A percentile compares a stretch with the other conserved stretches of the same genome.
Evolutionary conservation across 2,113 vertebrate genomes (phyloP).

Genomic region (Trematomus loennbergii): DNA sequence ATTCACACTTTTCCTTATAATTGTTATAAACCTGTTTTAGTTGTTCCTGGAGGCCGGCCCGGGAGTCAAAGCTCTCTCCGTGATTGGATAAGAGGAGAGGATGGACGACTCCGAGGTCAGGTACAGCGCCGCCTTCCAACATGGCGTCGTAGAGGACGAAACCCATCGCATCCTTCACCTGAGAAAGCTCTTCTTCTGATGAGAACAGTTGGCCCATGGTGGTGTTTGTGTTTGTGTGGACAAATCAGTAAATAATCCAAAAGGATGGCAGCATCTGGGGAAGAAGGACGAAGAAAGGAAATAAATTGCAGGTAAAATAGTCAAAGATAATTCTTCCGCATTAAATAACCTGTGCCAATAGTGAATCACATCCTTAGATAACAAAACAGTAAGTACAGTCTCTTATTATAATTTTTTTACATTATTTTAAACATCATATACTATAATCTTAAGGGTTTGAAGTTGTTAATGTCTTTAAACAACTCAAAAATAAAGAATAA

Average conservation of each 20-base stretch:
- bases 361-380: no score
- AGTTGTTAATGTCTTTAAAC: neutral
- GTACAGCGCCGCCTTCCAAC: constrained; percentile 61
- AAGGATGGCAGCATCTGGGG: constrained; percentile 14
- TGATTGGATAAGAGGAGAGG: constrained; percentile 55
- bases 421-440: no score
- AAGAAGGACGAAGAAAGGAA: neutral
- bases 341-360: neutral
- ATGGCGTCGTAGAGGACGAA: constrained; percentile 70
- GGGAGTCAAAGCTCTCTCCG: constrained; percentile 16
- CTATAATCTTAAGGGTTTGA: neutral
- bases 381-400: no score
- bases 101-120: constrained; percentile 63
- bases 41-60: constrained; percentile 58
- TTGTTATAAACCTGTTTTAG: constrained; percentile 55
- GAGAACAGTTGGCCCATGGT: constrained; percentile 77
- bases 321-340: neutral
- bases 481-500: neutral
- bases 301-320: neutral
- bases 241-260: neutral
- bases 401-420: no score
- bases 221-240: neutral
- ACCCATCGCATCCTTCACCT: constrained; percentile 47
- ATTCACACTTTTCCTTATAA: neutral
- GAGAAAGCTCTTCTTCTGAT: constrained; percentile 58